Conservation (phyloP, 2,888 invertebrate genomes). For the Apamea epomidion region DNA sequence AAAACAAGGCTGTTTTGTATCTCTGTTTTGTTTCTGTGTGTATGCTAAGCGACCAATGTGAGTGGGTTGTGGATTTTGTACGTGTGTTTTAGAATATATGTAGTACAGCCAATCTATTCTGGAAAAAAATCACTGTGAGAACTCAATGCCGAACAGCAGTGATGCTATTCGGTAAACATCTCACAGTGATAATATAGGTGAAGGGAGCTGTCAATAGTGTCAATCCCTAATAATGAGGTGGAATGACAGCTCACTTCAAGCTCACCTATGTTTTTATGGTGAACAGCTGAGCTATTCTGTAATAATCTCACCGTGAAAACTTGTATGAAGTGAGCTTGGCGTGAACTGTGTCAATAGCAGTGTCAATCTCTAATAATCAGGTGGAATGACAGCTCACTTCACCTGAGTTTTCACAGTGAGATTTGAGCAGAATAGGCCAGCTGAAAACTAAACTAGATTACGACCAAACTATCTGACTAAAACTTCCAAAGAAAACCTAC, state of each 20-base stretch:
- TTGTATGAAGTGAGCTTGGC: not conserved
- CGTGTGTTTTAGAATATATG: not conserved
- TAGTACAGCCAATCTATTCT: not conserved
- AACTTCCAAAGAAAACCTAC: constrained; percentile 8
- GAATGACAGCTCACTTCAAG: no score
- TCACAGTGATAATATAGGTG: not conserved
- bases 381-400: not conserved
- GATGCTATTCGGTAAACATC: not conserved
- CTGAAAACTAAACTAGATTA: constrained; percentile 20
- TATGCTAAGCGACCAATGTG: constrained; percentile 13
- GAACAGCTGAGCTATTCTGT: not conserved
- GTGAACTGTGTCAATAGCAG: not conserved
- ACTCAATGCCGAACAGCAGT: not conserved
- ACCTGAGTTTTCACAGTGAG: not conserved
- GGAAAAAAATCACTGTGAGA: not conserved
- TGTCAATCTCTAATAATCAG: not conserved
- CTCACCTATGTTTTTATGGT: not conserved
- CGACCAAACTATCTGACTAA: constrained; percentile 10
- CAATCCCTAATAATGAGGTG: no score
- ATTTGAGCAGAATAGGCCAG: not conserved
- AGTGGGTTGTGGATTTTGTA: not conserved
- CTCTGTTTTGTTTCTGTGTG: constrained; percentile 23
- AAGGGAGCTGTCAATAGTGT: not conserved
- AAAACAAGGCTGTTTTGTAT: constrained; percentile 30
- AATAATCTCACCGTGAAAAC: not conserved